Conservation (phyloP, 2,797 vertebrate species). For the Argya squamiceps region DNA sequence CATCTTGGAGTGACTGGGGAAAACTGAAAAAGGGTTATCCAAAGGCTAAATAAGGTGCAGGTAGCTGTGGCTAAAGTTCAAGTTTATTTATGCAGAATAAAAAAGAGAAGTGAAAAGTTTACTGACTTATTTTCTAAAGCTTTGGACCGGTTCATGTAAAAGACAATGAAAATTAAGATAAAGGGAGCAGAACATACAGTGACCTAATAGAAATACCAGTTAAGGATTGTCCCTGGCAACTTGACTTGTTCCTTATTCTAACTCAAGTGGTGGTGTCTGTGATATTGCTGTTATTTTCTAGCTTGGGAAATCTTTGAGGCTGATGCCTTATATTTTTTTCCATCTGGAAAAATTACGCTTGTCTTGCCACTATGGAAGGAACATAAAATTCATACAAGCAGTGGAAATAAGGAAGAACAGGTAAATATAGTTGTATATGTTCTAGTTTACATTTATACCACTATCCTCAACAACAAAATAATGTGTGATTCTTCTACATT, state of each 20-base stretch:
- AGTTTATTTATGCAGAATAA: slow-evolving; percentile 15
- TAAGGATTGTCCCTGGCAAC: neutral
- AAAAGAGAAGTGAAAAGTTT: slow-evolving; percentile 14
- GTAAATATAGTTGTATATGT: neutral
- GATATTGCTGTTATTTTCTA: neutral
- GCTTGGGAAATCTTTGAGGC: neutral
- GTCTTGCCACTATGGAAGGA: neutral
- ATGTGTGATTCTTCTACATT: neutral
- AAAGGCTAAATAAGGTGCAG: slow-evolving; percentile 22
- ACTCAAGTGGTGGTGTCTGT: neutral
- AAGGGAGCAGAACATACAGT: neutral
- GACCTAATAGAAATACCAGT: neutral
- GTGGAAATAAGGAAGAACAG: neutral
- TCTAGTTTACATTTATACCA: neutral
- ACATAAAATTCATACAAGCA: neutral
- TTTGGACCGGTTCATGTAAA: neutral
- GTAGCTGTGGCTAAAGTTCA: slow-evolving; percentile 24
- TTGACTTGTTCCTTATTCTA: neutral
- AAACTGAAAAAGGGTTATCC: slow-evolving; percentile 1
- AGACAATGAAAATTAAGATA: neutral
- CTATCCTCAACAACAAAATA: neutral
- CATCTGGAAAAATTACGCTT: neutral
- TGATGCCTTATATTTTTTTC: neutral
- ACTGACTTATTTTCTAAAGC: neutral
- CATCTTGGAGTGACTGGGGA: neutral